Evolutionary conservation across 2,797 vertebrate species (phyloP).

Genomic region (Amphiprion clarkii): DNA sequence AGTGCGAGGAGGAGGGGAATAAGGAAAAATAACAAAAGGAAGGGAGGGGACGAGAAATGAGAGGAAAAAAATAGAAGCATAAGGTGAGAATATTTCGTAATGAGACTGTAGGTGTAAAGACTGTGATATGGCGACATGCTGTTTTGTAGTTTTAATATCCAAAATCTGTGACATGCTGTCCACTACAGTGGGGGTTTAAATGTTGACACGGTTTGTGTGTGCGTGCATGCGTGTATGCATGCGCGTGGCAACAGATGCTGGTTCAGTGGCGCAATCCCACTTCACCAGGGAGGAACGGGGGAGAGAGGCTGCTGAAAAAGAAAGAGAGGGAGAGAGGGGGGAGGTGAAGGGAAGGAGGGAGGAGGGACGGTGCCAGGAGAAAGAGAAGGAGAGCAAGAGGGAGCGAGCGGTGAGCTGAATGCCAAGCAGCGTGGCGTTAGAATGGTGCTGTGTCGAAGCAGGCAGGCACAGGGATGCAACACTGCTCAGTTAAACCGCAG

Average conservation of each 20-base stretch:
- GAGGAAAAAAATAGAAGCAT: constrained; percentile 1
- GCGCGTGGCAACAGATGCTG: constrained; percentile 67
- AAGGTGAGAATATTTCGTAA: constrained; percentile 14
- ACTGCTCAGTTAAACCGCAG: constrained; percentile 48
- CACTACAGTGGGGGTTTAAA: constrained; percentile 66
- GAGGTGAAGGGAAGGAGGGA: constrained; percentile 49
- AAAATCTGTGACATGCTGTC: constrained; percentile 60
- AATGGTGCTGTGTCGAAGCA: constrained; percentile 73
- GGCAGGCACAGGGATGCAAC: constrained; percentile 44
- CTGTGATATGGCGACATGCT: constrained; percentile 37
- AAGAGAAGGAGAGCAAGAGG: constrained; percentile 47
- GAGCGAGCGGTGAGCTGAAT: constrained; percentile 64
- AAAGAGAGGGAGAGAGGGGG: constrained; percentile 50
- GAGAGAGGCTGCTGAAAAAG: constrained; percentile 61
- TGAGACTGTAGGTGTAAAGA: constrained; percentile 37
- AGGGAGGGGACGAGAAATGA: neutral
- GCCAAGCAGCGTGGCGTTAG: constrained; percentile 70
- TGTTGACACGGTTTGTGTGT: constrained; percentile 34
- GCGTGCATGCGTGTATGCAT: constrained; percentile 2
- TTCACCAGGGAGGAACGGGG: constrained; percentile 63
- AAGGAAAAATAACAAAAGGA: neutral
- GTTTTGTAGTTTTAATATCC: constrained; percentile 55
- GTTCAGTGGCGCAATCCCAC: constrained; percentile 75
- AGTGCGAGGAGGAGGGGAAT: neutral
- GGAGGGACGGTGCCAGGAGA: constrained; percentile 48